Evolutionary conservation across 2,888 invertebrate genomes (phyloP).

Genomic region (Drosophila vallismaia): DNA sequence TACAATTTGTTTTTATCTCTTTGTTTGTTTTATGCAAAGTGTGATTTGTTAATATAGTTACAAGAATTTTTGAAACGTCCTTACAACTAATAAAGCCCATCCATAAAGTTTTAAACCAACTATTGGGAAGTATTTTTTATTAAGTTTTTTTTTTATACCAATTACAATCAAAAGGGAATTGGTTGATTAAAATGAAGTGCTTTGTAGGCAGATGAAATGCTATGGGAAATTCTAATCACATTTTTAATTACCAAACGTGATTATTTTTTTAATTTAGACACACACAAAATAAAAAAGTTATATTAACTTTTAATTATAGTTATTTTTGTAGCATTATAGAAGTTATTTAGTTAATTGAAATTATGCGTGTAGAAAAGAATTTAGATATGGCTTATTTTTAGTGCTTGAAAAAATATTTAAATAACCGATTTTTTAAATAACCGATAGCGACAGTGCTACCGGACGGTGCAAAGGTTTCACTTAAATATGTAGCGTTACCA

Average conservation of each 20-base stretch:
- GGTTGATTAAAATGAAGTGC: neutral
- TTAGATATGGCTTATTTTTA: too few species aligned
- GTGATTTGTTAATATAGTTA: constrained; percentile 72
- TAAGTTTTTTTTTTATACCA: too few species aligned
- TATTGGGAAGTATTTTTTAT: neutral
- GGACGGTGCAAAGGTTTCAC: neutral
- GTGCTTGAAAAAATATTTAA: too few species aligned
- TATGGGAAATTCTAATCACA: neutral
- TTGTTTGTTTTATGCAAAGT: constrained; percentile 70
- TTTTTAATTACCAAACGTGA: too few species aligned
- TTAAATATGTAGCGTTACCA: neutral
- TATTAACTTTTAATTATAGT: too few species aligned
- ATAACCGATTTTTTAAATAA: neutral
- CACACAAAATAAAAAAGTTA: too few species aligned
- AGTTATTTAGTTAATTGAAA: too few species aligned
- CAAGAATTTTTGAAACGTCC: constrained; percentile 78
- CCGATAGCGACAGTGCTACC: neutral
- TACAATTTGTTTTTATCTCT: constrained; percentile 43
- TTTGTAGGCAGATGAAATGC: neutral
- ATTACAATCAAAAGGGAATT: too few species aligned
- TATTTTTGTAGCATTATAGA: too few species aligned
- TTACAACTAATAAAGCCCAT: constrained; percentile 76
- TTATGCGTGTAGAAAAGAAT: too few species aligned
- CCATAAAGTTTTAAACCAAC: constrained; percentile 49
- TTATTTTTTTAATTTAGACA: too few species aligned